phyloP scores from a whole-genome alignment of 2,888 invertebrate genomes.

The Caenorhabditis sp. region DNA sequence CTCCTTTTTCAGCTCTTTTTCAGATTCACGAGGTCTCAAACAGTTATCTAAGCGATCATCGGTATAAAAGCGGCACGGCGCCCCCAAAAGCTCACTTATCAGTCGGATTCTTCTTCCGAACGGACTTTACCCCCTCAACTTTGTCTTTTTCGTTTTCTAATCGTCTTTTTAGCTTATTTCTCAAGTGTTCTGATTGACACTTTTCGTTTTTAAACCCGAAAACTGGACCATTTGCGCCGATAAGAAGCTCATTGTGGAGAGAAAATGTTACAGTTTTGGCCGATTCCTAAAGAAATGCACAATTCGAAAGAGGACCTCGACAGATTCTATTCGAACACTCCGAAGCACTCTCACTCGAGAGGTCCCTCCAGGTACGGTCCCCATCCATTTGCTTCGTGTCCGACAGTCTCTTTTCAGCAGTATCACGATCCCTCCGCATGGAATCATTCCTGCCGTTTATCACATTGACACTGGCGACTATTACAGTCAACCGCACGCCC shows the following conservation, averaged over 20 bases:
- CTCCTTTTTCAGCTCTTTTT: slow-evolving; percentile 9
- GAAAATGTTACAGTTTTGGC: slow-evolving; percentile 37
- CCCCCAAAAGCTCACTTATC: too few relatives aligned
- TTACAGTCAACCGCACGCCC: neutral
- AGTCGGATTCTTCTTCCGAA: neutral
- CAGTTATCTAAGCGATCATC: slow-evolving; percentile 39
- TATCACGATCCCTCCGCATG: slow-evolving; percentile 41
- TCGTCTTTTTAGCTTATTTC: slow-evolving; percentile 7
- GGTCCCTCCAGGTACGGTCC: slow-evolving; percentile 20
- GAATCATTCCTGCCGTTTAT: slow-evolving; percentile 40
- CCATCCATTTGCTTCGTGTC: neutral
- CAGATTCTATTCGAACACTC: slow-evolving; percentile 14
- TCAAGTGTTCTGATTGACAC: slow-evolving; percentile 4
- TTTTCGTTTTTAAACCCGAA: neutral
- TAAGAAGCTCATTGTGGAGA: neutral
- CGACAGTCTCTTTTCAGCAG: slow-evolving; percentile 30
- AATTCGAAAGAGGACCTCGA: slow-evolving; percentile 47
- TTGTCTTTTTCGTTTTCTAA: neutral
- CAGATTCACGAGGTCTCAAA: slow-evolving; percentile 38
- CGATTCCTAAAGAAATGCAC: slow-evolving; percentile 28
- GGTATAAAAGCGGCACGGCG: slow-evolving; percentile 7
- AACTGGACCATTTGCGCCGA: neutral
- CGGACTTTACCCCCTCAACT: neutral
- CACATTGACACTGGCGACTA: slow-evolving; percentile 28
- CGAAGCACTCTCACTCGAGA: slow-evolving; percentile 13